These are phyloP conservation scores for Agrochola circellaris DNA, from an alignment of 2,888 invertebrate genomes.

Conservation along the genomic window DNA sequence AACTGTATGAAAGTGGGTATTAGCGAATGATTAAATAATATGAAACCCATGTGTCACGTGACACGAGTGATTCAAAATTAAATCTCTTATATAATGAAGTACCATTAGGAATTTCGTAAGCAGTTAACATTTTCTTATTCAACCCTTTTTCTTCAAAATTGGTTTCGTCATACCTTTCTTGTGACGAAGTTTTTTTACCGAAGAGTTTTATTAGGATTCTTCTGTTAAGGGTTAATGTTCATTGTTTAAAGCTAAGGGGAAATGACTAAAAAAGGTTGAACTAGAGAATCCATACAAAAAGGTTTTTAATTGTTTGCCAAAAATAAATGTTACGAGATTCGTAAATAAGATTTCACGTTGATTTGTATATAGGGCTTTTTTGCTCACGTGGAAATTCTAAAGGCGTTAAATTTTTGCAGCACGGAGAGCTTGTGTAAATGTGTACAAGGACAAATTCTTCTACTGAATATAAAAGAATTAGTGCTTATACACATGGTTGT, in stretches of 20 bases:
- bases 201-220: constrained; percentile 38
- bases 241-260: constrained; percentile 6
- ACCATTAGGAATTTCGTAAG: background rate
- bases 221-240: background rate
- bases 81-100: background rate
- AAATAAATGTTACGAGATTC: constrained; percentile 1
- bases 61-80: background rate
- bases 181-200: background rate
- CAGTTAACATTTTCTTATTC: background rate
- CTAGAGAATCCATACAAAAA: constrained; percentile 11
- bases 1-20: background rate
- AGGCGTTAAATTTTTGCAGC: background rate
- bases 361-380: background rate
- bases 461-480: background rate
- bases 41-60: background rate
- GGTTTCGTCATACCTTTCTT: background rate
- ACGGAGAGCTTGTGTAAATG: too few species aligned
- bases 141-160: constrained; percentile 3
- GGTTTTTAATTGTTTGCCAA: constrained; percentile 18
- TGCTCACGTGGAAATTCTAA: background rate
- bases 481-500: background rate
- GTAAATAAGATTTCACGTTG: constrained; percentile 9
- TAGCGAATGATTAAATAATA: constrained; percentile 25
- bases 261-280: background rate
- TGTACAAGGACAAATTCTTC: background rate